These are phyloP conservation scores for Rhorus exstirpatorius DNA, from an alignment of 2,888 invertebrate species.

Conservation along the genomic window DNA sequence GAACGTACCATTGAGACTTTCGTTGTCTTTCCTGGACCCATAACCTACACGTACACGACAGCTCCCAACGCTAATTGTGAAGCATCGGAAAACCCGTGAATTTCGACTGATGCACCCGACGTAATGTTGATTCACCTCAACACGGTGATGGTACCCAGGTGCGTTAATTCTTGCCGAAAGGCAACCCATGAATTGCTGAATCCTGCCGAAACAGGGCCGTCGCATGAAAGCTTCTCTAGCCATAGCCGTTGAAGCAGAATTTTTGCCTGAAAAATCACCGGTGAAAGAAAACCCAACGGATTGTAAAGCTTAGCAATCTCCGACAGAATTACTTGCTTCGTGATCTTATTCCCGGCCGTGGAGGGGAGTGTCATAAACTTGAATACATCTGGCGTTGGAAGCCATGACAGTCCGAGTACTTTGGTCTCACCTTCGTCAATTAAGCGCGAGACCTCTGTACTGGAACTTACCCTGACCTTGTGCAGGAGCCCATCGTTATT, in stretches of 20 bases:
- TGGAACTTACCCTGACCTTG: no score
- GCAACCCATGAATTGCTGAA: slow-evolving; percentile 12
- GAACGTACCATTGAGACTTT: no score
- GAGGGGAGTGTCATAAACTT: no score
- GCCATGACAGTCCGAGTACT: no score
- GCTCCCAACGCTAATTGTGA: slow-evolving; percentile 64
- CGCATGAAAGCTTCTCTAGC: slow-evolving; percentile 62
- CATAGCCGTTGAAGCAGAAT: slow-evolving; percentile 65
- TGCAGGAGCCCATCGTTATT: no score
- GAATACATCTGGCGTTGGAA: no score
- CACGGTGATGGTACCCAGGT: slow-evolving; percentile 32
- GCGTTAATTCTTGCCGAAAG: slow-evolving; percentile 35
- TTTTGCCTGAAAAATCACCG: slow-evolving; percentile 65
- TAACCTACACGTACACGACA: no score
- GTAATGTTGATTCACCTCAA: slow-evolving; percentile 51
- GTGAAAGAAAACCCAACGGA: slow-evolving; percentile 65
- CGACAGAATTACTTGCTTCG: slow-evolving; percentile 59
- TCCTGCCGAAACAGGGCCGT: slow-evolving; percentile 31
- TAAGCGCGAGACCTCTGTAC: no score
- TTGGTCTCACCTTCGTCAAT: no score
- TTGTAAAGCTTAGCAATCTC: slow-evolving; percentile 64
- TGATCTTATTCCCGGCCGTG: background rate
- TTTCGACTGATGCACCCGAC: slow-evolving; percentile 21
- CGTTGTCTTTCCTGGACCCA: no score
- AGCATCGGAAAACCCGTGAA: slow-evolving; percentile 68